Conservation (phyloP, 1,140 invertebrate species). For the Lepidotrigona ventralis region DNA sequence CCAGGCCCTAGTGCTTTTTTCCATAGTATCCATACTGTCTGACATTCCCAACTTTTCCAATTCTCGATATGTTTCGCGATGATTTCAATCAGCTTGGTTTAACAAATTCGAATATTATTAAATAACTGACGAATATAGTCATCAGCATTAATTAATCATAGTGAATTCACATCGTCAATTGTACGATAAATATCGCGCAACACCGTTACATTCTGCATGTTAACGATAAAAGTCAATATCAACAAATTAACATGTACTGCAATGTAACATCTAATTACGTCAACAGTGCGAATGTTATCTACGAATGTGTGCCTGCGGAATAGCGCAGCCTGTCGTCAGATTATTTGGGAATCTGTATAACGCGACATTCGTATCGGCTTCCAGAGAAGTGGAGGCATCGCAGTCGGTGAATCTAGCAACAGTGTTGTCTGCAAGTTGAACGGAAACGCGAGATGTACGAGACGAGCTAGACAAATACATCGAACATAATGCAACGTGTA, state of each 20-base stretch:
- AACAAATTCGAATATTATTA: background rate
- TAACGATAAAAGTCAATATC: background rate
- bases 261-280: background rate
- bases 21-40: background rate
- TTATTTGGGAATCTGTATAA: background rate
- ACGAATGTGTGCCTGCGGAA: background rate
- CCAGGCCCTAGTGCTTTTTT: background rate
- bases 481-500: background rate
- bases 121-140: background rate
- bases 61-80: no score
- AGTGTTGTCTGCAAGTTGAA: background rate
- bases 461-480: background rate
- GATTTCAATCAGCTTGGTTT: background rate
- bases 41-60: background rate
- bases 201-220: background rate
- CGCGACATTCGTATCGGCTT: no score
- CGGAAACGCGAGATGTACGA: no score
- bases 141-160: background rate
- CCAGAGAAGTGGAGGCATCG: background rate
- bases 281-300: background rate
- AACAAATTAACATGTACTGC: background rate
- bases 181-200: background rate
- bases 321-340: no score
- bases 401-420: background rate
- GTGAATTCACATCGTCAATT: background rate